Percentiles rank a stretch among this genome's conserved stretches.
Conservation (phyloP, 2,888 invertebrate species). For the Perizoma flavofasciatum region DNA sequence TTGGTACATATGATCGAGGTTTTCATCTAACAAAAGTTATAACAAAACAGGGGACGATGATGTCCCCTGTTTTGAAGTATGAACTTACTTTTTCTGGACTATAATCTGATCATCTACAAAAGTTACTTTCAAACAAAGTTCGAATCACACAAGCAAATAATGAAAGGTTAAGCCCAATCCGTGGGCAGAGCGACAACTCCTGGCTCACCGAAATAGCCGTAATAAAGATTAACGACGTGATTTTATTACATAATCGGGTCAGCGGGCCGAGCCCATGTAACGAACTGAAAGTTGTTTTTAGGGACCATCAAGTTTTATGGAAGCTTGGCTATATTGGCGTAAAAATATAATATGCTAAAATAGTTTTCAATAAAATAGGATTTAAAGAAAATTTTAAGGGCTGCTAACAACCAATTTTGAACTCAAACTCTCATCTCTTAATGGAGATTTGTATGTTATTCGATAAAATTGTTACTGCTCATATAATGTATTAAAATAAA, state of each 20-base stretch:
- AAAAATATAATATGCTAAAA: slow-evolving; percentile 3
- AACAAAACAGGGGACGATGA: no score
- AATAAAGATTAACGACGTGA: slow-evolving; percentile 40
- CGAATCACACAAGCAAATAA: slow-evolving; percentile 3
- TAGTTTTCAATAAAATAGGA: neutral
- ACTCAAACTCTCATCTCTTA: no score
- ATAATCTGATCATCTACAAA: neutral
- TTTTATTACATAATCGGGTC: slow-evolving; percentile 38
- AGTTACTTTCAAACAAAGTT: neutral
- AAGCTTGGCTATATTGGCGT: slow-evolving; percentile 12
- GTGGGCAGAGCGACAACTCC: slow-evolving; percentile 1
- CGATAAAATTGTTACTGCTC: no score
- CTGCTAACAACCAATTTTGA: no score
- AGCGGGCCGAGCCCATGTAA: slow-evolving; percentile 20
- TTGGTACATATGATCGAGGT: no score
- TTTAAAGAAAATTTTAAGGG: no score
- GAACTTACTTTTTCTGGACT: no score
- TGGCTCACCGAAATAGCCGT: slow-evolving; percentile 31
- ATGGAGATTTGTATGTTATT: no score
- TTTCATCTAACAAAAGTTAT: no score
- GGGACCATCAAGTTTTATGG: slow-evolving; percentile 25
- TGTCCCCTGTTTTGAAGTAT: no score
- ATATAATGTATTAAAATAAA: no score
- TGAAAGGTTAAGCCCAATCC: slow-evolving; percentile 7
- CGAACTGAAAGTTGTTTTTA: slow-evolving; percentile 29